Evolutionary conservation across 2,113 vertebrate species (phyloP), one percentile per base, ranked within the genome.

Genomic region (Glaucidium brasilianum): DNA sequence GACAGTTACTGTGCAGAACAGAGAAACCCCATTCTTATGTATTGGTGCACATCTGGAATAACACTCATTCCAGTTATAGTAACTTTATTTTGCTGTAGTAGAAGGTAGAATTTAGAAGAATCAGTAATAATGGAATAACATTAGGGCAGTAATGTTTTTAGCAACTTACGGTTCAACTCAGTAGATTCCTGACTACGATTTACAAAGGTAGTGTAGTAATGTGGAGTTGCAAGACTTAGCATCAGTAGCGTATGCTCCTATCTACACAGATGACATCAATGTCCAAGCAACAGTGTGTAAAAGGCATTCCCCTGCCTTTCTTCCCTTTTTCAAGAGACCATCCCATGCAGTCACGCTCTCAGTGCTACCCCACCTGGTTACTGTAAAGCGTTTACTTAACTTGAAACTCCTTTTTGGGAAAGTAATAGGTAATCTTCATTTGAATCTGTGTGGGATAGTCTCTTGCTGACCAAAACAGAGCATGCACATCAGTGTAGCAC

Each of bases 401-500:
- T 49, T 58, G 25, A 59, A 63, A 60, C 26, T 17, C 21, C 59
- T 75, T 29, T 66, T 32, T 30, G 17, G 35, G 41, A 74, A 88
- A 59, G n/a, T 15, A 75, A 34, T 2, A 71, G 32, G 11, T 32
- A 43, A 72, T 32, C 30, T 82, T 52, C 15, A 43, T 34, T 23
- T 60, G 23, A 64, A 76, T 53, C 19, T n/a, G 19, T 2, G 21
- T 1, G 4, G 27, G 22, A 43, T 50, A 47, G 49, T 14, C 45
- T 66, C 56, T 59, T 35, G 50, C 12, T 34, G 58, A 67, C 20
- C 35, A 41, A 59, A 45, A 34, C 22, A 50, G 39, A 68, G 22
- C 52, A 39, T 0, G 1, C 18, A 55, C 29, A 30, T 37, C 58
- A 26, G 13, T 1, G 6, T 2, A 37, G 26, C 34, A 3, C 0